phyloP scores from a whole-genome alignment of 2,113 vertebrate species.

The Cynopterus brachyotis region DNA sequence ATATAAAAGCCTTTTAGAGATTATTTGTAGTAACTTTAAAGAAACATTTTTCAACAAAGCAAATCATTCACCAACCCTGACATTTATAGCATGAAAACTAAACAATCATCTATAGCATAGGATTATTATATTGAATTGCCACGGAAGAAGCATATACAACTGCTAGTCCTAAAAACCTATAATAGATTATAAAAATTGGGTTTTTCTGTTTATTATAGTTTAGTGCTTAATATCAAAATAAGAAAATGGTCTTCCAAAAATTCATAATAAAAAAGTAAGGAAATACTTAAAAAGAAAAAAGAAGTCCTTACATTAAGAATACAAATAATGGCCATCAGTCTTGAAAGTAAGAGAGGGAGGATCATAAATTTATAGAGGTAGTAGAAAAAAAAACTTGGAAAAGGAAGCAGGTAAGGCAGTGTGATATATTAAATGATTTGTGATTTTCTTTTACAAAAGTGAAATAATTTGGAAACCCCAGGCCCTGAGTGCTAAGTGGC shows the following conservation, averaged over 20 bases:
- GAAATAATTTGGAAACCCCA: background rate
- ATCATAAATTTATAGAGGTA: background rate
- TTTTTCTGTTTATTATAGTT: constrained; percentile 37
- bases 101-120: background rate
- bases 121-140: background rate
- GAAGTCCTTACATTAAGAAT: constrained; percentile 22
- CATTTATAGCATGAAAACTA: background rate
- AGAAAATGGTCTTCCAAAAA: constrained; percentile 44
- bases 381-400: background rate
- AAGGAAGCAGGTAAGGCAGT: background rate
- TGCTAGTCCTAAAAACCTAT: background rate
- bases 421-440: background rate
- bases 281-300: constrained; percentile 31
- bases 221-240: constrained; percentile 43
- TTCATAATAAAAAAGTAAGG: background rate
- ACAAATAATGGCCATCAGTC: constrained; percentile 5
- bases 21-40: constrained; percentile 23
- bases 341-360: background rate
- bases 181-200: constrained; percentile 31
- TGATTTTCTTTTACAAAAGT: background rate
- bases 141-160: background rate
- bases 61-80: constrained; percentile 5
- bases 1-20: background rate
- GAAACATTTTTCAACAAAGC: constrained; percentile 18
- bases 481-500: no score